phyloP scores from a whole-genome alignment of 1,140 invertebrate genomes.

The Lordiphosa collinella region DNA sequence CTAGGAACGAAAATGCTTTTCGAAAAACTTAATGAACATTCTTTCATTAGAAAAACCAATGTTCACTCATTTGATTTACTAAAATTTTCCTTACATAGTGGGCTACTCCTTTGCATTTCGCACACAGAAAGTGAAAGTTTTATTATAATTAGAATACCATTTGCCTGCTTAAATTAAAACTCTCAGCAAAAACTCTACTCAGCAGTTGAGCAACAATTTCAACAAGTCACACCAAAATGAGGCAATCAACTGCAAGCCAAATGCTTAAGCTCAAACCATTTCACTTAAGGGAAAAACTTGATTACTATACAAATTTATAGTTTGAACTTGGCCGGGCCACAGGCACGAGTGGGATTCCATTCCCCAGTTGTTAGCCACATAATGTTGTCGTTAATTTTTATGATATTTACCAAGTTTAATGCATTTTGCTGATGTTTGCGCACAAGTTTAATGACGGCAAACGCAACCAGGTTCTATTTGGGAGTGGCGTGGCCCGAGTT shows the following conservation, averaged over 20 bases:
- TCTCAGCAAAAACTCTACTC: no score
- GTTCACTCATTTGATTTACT: no score
- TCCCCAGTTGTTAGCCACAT: conserved; percentile 25
- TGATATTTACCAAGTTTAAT: conserved; percentile 75
- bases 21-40: no score
- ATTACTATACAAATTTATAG: conserved; percentile 44
- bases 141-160: no score
- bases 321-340: conserved; percentile 29
- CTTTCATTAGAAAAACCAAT: no score
- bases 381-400: conserved; percentile 73
- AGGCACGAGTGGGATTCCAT: not conserved
- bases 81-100: no score
- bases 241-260: conserved; percentile 18
- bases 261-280: conserved; percentile 16
- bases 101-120: no score
- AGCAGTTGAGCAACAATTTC: conserved; percentile 7
- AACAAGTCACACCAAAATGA: conserved; percentile 12
- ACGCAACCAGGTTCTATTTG: conserved; percentile 15
- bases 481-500: conserved; percentile 11
- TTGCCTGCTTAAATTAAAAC: no score
- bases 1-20: no score
- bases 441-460: conserved; percentile 63
- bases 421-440: conserved; percentile 66
- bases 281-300: conserved; percentile 26
- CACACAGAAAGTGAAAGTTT: no score